Evolutionary conservation across 1,140 invertebrate species (phyloP), one percentile per base, ranked within the genome.

Genomic region (Neelides sp.): DNA sequence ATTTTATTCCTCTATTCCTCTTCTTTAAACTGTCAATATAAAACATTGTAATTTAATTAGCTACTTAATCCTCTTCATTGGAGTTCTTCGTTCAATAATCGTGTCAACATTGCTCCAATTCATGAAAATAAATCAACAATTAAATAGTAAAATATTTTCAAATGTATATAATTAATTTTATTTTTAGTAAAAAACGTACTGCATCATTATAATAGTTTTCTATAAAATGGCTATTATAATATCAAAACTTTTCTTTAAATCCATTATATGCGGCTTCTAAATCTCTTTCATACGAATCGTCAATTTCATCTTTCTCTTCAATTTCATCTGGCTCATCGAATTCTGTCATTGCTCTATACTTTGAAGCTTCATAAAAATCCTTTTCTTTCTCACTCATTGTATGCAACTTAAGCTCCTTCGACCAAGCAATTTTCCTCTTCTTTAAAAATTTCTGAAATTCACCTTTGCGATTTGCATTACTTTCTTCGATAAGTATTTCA

Each of bases 401-500:
- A 3, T 23, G 3, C 15, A 20, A 1, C 26, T 46, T 55, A 19
- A 15, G 2, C 39, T 35, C 40, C n/a, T 42, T 54, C 13, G 49
- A 26, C 23, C 40, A 35, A 3, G 22, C 27, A 1, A 45, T 43
- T 26, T 32, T 28, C 17, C 32, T 19, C 23, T 54, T n/a, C 34
- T 55, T 46, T 12, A 60, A 34, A 41, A 52, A 57, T 12, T 50
- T 52, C 0, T 50, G 3, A 48, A 61, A 61, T 13, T 52, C 28
- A 12, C 26, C n/a, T 23, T 20, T 24, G 32, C 55, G 30, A 0
- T 35, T 22, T 20, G n/a, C n/a, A n/a, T n/a, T n/a, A n/a, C n/a
- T n/a, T n/a, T n/a, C n/a, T n/a, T n/a, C n/a, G n/a, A n/a, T n/a
- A n/a, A n/a, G n/a, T n/a, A n/a, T n/a, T n/a, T n/a, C n/a, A n/a